Base-by-base conservation (phyloP, 2,113 vertebrate species). In the Cynocephalus volans region DNA sequence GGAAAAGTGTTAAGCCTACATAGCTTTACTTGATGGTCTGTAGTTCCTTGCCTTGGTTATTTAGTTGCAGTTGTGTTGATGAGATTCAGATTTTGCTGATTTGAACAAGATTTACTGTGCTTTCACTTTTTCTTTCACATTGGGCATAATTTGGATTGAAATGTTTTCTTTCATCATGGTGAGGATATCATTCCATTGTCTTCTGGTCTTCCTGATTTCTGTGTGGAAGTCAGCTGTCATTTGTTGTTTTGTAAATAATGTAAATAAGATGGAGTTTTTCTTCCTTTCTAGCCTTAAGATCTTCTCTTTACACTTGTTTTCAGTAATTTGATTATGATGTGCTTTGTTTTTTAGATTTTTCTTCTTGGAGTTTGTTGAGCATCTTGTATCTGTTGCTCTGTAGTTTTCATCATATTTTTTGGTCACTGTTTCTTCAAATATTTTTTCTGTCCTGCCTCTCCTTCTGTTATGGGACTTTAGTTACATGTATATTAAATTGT, bases 351-450 rank as follows among this genome's bases (percentile, higher is more conserved):
- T 1, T 48, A 33, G 85, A 60, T 45, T 13, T 83, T 95, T 83
- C 33, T 79, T 91, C 70, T 76, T 79, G 28, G 58, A 93, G 23
- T 79, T 69, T 67, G 15, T 73, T 77, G 50, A 69, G 12, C 5
- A 69, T 89, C 28, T 90, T 58, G 31, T 9, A 69, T 67, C 41
- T 82, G 36, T 69, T 76, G 60, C 60, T 83, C 90, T 69, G n/a
- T 77, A 90, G 50, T 50, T 65, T 69, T 84, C 2, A 31, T 83
- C 50, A 69, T 65, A 83, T 69, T 90, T 90, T 90, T 58, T 83
- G 31, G 73, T 31, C 11, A 50, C 36, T 82, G 19, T 90, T 84
- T 84, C 60, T 89, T 95, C 31, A 90, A 75, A 76, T 82, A 58
- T 36, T 36, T 89, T 83, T 75, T 54, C n/a, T 67, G 28, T 48